A percentile compares a stretch with the other conserved stretches of the same genome.
Evolutionary conservation across 1,140 invertebrate species (phyloP).

Genomic region (Coptotermes formosanus): DNA sequence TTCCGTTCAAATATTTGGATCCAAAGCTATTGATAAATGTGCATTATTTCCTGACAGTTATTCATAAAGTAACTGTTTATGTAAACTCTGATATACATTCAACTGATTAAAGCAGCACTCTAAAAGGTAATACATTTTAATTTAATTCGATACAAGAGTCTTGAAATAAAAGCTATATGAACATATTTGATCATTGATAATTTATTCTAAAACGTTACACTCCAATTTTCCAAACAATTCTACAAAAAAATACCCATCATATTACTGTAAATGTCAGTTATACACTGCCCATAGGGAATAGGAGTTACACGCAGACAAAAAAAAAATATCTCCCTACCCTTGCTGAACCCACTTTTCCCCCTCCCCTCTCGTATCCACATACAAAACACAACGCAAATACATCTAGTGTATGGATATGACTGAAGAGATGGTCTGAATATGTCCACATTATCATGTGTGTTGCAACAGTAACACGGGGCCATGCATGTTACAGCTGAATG

Average conservation of each 20-base stretch:
- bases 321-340: not conserved
- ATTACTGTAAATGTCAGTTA: not conserved
- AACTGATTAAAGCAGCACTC: not conserved
- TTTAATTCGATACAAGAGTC: not conserved
- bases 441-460: not conserved
- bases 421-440: not conserved
- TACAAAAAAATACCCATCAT: not conserved
- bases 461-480: slow-evolving; percentile 16
- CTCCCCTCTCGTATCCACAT: not conserved
- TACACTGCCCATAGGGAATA: not conserved
- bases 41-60: not conserved
- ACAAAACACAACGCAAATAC: slow-evolving; percentile 11
- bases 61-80: not conserved
- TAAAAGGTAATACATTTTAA: not conserved
- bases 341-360: not conserved
- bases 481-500: slow-evolving; percentile 5
- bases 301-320: not conserved
- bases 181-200: not conserved
- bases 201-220: not conserved
- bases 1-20: no score
- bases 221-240: not conserved
- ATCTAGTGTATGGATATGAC: slow-evolving; percentile 11
- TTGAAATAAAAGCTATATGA: not conserved
- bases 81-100: not conserved
- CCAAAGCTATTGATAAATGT: no score